Evolutionary conservation across 2,113 vertebrate genomes (phyloP).

Genomic region (Proterorhinus semilunaris): DNA sequence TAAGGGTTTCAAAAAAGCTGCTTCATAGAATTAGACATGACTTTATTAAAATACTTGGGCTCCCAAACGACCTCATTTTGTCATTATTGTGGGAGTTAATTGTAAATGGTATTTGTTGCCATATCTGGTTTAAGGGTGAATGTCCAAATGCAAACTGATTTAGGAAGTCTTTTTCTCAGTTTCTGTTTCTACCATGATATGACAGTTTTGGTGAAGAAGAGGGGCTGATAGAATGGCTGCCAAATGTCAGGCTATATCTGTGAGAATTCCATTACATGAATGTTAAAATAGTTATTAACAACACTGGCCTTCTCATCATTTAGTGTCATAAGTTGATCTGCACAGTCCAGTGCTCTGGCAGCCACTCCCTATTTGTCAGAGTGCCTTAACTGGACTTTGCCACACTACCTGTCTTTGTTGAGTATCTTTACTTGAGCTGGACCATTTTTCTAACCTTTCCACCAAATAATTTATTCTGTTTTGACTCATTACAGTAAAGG

Average conservation of each 20-base stretch:
- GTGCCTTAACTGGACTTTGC: slow-evolving; percentile 30
- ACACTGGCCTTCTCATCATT: slow-evolving; percentile 10
- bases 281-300: slow-evolving; percentile 8
- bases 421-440: slow-evolving; percentile 2
- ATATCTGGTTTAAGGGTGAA: not conserved
- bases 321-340: slow-evolving; percentile 44
- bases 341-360: slow-evolving; percentile 52
- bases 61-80: too few relatives aligned
- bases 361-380: slow-evolving; percentile 63
- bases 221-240: not conserved
- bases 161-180: not conserved
- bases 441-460: slow-evolving; percentile 15
- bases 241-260: not conserved
- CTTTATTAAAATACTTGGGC: not conserved
- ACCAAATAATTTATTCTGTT: slow-evolving; percentile 1
- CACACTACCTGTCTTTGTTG: slow-evolving; percentile 22
- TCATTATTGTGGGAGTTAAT: too few relatives aligned
- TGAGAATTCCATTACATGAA: not conserved
- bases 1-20: slow-evolving; percentile 2
- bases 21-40: not conserved
- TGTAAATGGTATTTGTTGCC: not conserved
- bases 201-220: not conserved
- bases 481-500: slow-evolving; percentile 13
- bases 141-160: not conserved
- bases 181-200: not conserved